phyloP scores from a whole-genome alignment of 1,140 invertebrate genomes.

The Leguminivora glycinivorella region DNA sequence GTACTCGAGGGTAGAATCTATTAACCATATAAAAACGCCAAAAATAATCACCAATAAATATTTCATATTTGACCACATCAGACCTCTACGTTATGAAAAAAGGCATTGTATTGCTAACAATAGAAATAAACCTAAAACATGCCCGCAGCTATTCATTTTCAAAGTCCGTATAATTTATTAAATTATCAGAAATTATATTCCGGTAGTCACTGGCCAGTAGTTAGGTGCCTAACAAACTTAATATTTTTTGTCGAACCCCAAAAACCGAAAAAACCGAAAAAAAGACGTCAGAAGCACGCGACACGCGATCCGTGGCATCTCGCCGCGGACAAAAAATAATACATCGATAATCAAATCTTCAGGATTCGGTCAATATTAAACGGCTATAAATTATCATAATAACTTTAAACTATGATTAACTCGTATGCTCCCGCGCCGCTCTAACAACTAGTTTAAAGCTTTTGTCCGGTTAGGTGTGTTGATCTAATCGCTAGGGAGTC shows the following conservation, averaged over 20 bases:
- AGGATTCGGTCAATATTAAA: constrained; percentile 69
- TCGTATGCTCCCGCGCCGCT: constrained; percentile 34
- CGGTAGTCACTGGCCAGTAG: constrained; percentile 75
- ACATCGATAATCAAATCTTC: constrained; percentile 71
- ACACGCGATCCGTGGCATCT: constrained; percentile 68
- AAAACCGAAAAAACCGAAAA: constrained; percentile 57
- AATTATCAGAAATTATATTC: constrained; percentile 78
- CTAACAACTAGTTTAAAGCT: constrained; percentile 34
- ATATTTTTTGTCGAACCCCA: constrained; percentile 64
- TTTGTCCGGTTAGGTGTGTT: constrained; percentile 32
- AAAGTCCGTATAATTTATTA: constrained; percentile 72
- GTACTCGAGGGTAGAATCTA: background rate
- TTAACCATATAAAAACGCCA: background rate
- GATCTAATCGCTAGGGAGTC: background rate
- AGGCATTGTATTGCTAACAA: constrained; percentile 36
- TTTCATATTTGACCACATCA: background rate
- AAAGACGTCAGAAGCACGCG: constrained; percentile 71
- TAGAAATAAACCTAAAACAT: constrained; percentile 58
- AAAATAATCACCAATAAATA: constrained; percentile 1
- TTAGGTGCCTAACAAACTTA: constrained; percentile 38
- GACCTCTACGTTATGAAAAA: background rate
- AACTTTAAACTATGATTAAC: constrained; percentile 61
- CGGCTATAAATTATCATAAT: constrained; percentile 77
- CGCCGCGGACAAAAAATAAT: constrained; percentile 57
- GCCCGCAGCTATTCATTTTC: constrained; percentile 64